Percentiles rank a stretch among this genome's conserved stretches.
These are phyloP conservation scores for Melinaea menophilus DNA, from an alignment of 2,888 invertebrate species.

Conservation along the genomic window DNA sequence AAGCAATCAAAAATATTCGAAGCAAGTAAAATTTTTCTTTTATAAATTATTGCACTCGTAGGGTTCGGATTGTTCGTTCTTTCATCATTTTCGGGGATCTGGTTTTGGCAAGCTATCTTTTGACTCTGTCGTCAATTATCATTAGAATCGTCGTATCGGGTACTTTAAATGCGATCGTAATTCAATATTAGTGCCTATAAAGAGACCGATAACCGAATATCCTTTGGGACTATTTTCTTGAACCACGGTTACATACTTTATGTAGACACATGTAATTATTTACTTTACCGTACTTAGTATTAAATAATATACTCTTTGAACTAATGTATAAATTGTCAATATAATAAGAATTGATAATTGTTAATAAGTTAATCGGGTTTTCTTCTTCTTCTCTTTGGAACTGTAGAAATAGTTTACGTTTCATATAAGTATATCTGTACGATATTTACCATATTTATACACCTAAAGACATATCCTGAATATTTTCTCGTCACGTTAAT, in stretches of 20 bases:
- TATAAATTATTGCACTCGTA: constrained; percentile 38
- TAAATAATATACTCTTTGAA: too few relatives aligned
- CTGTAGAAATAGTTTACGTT: too few relatives aligned
- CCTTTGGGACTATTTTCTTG: constrained; percentile 40
- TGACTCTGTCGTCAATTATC: constrained; percentile 70
- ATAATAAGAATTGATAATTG: too few relatives aligned
- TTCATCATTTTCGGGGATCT: constrained; percentile 40
- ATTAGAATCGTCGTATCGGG: constrained; percentile 58
- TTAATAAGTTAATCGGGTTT: too few relatives aligned
- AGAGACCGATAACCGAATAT: constrained; percentile 68
- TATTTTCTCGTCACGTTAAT: constrained; percentile 13
- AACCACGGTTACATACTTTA: neutral
- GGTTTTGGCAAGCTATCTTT: constrained; percentile 67
- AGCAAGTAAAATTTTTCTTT: constrained; percentile 40
- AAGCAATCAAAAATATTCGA: constrained; percentile 44
- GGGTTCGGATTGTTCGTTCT: constrained; percentile 37
- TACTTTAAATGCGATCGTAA: constrained; percentile 54
- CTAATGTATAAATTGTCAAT: too few relatives aligned
- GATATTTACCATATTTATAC: neutral
- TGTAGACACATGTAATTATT: neutral
- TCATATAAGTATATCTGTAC: too few relatives aligned
- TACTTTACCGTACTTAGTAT: too few relatives aligned
- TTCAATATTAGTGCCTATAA: constrained; percentile 73
- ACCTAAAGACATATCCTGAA: neutral
- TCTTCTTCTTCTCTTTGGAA: too few relatives aligned